Evolutionary conservation across 2,888 invertebrate genomes (phyloP), one percentile per base, ranked within the genome.

Genomic region (Acanthosepion pharaonis): DNA sequence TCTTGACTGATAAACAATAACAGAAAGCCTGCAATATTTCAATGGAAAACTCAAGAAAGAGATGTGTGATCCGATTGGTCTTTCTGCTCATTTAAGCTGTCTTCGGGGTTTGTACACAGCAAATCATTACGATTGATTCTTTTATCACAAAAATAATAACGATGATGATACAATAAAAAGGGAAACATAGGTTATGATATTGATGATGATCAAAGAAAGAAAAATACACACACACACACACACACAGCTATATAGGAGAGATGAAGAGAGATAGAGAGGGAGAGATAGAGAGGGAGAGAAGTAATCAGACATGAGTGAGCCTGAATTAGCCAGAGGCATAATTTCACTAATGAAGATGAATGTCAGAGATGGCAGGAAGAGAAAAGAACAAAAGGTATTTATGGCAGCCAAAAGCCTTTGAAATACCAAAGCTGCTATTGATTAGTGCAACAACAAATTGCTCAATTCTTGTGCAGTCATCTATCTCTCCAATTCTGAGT

Each of bases 381-480:
- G n/a, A n/a, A n/a, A 15, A n/a, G 28, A 28, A 15, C n/a, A 78
- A 8, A 78, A 78, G n/a, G 23, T 59, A 23, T 59, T 59, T 59
- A 59, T 59, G 59, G 59, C 23, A 23, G 59, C 15, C n/a, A 78
- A 78, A 78, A 78, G n/a, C 33, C 78, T 78, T 78, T 78, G 78
- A 78, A 78, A 78, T 78, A 15, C 33, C n/a, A 78, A n/a, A 78
- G 15, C 59, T 6, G n/a, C n/a, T n/a, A 78, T 78, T 78, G 78
- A 78, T 78, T 78, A 78, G 78, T n/a, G n/a, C 78, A 78, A 78
- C 78, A 78, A 33, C 78, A n/a, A 78, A 78, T 78, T 78, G 78
- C 15, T 78, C 78, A 15, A n/a, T 78, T 78, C 78, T n/a, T 15
- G 18, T 78, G 8, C 78, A n/a, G 28, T 28, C n/a, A n/a, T 78